Evolutionary conservation across 2,797 vertebrate genomes (phyloP).

Genomic region (Hylomyscus alleni): DNA sequence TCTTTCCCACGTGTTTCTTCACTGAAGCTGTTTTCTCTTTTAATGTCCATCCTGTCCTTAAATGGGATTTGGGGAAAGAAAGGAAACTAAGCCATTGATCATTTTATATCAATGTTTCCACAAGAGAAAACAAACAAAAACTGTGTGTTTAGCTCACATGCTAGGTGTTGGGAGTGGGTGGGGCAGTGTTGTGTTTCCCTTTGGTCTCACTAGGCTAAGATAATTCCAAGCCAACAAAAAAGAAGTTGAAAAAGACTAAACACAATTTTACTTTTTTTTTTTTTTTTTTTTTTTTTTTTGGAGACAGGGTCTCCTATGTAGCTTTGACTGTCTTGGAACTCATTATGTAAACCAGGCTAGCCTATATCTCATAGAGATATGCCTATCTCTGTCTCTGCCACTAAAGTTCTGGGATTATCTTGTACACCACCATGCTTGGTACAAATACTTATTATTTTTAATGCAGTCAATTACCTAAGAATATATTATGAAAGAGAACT

Average conservation of each 20-base stretch:
- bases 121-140: neutral
- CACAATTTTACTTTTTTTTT: neutral
- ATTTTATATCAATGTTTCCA: slow-evolving; percentile 22
- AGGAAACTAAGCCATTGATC: neutral
- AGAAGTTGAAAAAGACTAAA: slow-evolving; percentile 47
- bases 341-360: neutral
- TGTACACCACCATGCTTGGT: neutral
- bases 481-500: slow-evolving; percentile 13
- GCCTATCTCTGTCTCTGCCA: neutral
- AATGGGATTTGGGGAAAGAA: neutral
- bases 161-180: too few species aligned
- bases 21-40: neutral
- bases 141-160: too few species aligned
- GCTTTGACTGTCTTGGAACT: neutral
- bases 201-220: slow-evolving; percentile 1
- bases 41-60: slow-evolving; percentile 31
- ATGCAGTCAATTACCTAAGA: slow-evolving; percentile 15
- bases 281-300: neutral
- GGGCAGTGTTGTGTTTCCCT: neutral
- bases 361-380: neutral
- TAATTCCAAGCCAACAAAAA: slow-evolving; percentile 25
- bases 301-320: neutral
- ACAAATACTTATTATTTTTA: neutral
- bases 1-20: slow-evolving; percentile 32
- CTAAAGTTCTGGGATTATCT: neutral